Evolutionary conservation across 2,888 invertebrate genomes (phyloP), one percentile per base, ranked within the genome.

Genomic region (Bellardia bayeri): DNA sequence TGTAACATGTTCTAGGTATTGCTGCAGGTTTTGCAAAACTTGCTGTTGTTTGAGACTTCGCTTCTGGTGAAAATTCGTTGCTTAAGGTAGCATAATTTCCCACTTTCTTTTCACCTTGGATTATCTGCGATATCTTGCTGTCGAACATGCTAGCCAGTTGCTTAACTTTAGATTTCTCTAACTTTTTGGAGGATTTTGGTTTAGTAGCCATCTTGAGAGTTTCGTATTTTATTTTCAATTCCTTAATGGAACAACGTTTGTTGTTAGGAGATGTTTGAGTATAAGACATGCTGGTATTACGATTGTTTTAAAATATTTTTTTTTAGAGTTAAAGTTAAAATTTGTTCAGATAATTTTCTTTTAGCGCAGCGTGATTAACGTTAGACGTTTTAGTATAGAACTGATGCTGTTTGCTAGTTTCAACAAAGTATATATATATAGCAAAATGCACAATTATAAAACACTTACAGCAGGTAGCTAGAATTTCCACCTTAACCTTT

Each of bases 141-240:
- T 93, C 93, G 54, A 93, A 92, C 56, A 92, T 88, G 8, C 91
- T 90, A 0, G 93, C 91, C 64, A 93, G 91, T 88, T 91, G 92
- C 72, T 90, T 91, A 0, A 93, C 93, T 74, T 90, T 92, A 45
- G 90, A 90, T 56, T 87, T 89, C 8, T 76, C 85, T 9, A 54
- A 11, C 16, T 64, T 9, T 14, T 74, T 89, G 13, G 91, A 90
- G 7, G 61, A 79, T 68, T 80, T 90, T 71, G 2, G 89, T 79
- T 3, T 87, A 85, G 37, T 16, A 1, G 30, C 4, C n/a, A 37
- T 68, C 37, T 37, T 71, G 0, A 49, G 4, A 2, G 16, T 5
- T 71, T 92, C 92, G 14, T 91, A 92, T 11, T 90, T 91, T 49
- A 90, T 89, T 49, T 91, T 91, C 45, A 92, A 56, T 23, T 91